Evolutionary conservation across 2,888 invertebrate genomes (phyloP).

Genomic region (Spodoptera littoralis): DNA sequence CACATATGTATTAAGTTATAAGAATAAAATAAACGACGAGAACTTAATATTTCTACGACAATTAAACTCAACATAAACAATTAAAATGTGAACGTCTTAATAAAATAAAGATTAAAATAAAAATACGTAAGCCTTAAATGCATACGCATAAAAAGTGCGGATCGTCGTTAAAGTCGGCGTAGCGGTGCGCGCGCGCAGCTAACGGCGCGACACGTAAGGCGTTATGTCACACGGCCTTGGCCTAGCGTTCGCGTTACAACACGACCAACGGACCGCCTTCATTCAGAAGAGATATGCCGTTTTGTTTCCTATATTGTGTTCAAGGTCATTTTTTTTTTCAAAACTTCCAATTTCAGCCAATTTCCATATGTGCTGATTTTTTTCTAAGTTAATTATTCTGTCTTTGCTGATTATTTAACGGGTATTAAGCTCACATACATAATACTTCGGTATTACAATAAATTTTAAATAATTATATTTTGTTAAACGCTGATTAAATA

Average conservation of each 20-base stretch:
- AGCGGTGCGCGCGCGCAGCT: constrained; percentile 56
- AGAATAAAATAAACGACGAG: not conserved
- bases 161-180: constrained; percentile 54
- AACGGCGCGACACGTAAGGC: constrained; percentile 65
- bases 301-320: constrained; percentile 56
- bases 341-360: constrained; percentile 26
- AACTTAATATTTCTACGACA: not conserved
- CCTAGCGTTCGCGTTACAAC: constrained; percentile 78
- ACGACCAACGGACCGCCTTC: constrained; percentile 67
- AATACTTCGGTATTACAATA: too few relatives aligned
- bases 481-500: too few relatives aligned
- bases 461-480: too few relatives aligned
- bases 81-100: not conserved
- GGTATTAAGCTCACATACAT: too few relatives aligned
- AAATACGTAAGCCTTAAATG: constrained; percentile 36
- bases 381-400: too few relatives aligned
- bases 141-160: constrained; percentile 49
- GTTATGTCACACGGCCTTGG: constrained; percentile 83
- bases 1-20: too few relatives aligned
- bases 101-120: constrained; percentile 19
- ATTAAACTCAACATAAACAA: constrained; percentile 1
- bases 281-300: constrained; percentile 62
- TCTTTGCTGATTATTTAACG: too few relatives aligned
- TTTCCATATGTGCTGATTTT: constrained; percentile 8
- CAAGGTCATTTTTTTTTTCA: constrained; percentile 56